Evolutionary conservation across 1,140 invertebrate species (phyloP), one percentile per base, ranked within the genome.

Genomic region (Euwallacea fornicatus): DNA sequence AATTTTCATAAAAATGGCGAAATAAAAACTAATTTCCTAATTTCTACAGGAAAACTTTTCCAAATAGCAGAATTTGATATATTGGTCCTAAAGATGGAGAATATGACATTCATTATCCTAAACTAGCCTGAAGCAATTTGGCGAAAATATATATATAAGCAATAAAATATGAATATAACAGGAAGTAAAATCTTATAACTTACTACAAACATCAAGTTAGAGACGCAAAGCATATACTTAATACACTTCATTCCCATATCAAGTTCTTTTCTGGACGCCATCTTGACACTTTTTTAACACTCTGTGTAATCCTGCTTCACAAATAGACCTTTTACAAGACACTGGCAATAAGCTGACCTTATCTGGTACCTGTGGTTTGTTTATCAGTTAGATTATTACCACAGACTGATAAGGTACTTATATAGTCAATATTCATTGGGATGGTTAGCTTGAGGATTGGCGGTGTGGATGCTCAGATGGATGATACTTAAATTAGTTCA

Each of bases 151-250:
- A 33, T 33, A 33, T 33, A 33, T 33, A 2, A 33, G 21, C 21
- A 33, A 2, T 33, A 33, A 33, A 33, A 33, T 33, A 33, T 33
- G 21, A 2, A 33, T 33, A 33, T 33, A 33, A 33, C 21, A 2
- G 4, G 21, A 33, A 33, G 21, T 4, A 4, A 33, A 33, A 33
- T 33, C 21, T 4, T 4, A 33, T 16, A 80, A 90, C 91, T 89
- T 80, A 95, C 93, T 88, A 93, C 90, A 83, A 96, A 95, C 76
- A 94, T 87, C 56, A 92, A 88, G 81, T 93, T 95, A 74, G 94
- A 89, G 53, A 89, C 87, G 75, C 91, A 88, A 43, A 95, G 84
- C 82, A 96, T 88, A 76, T 92, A 93, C 82, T 95, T 95, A 74
- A 95, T 89, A 80, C 90, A 91, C 74, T 86, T 86, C 85, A 92